Base-by-base conservation (phyloP, 2,888 invertebrate species). In the Chrysina gloriosa region DNA sequence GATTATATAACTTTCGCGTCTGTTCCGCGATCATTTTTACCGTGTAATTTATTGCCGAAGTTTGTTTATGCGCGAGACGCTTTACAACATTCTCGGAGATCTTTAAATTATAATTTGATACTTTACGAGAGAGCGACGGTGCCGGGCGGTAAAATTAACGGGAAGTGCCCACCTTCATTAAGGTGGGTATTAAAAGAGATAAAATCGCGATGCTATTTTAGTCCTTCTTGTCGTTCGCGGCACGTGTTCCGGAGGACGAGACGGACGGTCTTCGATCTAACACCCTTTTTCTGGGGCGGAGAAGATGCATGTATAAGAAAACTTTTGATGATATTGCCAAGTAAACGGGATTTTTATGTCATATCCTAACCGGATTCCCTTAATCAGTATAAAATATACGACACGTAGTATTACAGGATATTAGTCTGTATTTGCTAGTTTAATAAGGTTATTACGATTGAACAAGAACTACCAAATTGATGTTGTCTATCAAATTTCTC, bases 21-120 rank as follows among this genome's bases (percentile, higher is more conserved):
- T 16, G 39, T 39, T 39, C 39, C 11, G 16, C 48, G 48, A 50
- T 50, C 25, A 50, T 50, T n/a, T n/a, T n/a, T n/a, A n/a, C n/a
- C n/a, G 14, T 21, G 42, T 58, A 58, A 58, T 58, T 58, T 58
- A 58, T 39, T 36, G 42, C 39, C 58, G 23, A 58, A 58, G 39
- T 58, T 58, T 58, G 58, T 58, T 58, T 58, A 58, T n/a, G 58
- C 27, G 36, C 16, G 25, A 9, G 14, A 27, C 34, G 36, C 25
- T 58, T 58, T 58, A 58, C 58, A 58, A 39, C 39, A 42, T 39
- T 27, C 25, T 23, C 27, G 42, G 36, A 42, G 58, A 58, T 58
- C 58, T 58, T 58, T 58, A 58, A 58, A 58, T 58, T 58, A 58
- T 58, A 58, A 58, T 58, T 58, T 58, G 14, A 34, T 34, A 34